Evolutionary conservation across 1,140 invertebrate genomes (phyloP).

Genomic region (Gerris buenoi): DNA sequence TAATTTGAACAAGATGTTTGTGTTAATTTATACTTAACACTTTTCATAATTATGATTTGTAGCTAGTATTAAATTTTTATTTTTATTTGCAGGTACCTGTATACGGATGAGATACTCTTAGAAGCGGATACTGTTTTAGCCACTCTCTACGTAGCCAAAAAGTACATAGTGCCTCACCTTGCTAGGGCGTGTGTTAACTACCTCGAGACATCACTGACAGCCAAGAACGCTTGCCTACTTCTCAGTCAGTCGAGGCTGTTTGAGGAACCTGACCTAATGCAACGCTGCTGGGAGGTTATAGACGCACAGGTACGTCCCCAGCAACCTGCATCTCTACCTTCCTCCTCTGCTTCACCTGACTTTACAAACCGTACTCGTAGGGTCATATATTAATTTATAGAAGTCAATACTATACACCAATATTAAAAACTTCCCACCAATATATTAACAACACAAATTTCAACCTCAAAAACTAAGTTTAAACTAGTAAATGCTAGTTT

Average conservation of each 20-base stretch:
- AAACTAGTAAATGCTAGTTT: too few species aligned
- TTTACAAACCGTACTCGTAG: background rate
- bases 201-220: constrained; percentile 78
- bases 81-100: constrained; percentile 63
- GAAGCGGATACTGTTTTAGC: constrained; percentile 81
- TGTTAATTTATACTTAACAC: background rate
- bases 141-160: constrained; percentile 80
- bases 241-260: constrained; percentile 79
- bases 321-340: background rate
- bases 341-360: background rate
- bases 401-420: too few species aligned
- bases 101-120: constrained; percentile 86
- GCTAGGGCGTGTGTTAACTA: constrained; percentile 79
- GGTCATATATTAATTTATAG: background rate
- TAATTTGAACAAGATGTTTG: too few species aligned
- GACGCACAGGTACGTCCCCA: constrained; percentile 57
- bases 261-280: constrained; percentile 84
- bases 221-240: constrained; percentile 80
- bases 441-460: too few species aligned
- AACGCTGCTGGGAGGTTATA: constrained; percentile 88
- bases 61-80: constrained; percentile 7
- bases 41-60: background rate
- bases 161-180: constrained; percentile 82
- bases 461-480: too few species aligned
- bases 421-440: too few species aligned